These are phyloP conservation scores for Xerus rutilus DNA, from an alignment of 2,797 vertebrate species.

Conservation along the genomic window DNA sequence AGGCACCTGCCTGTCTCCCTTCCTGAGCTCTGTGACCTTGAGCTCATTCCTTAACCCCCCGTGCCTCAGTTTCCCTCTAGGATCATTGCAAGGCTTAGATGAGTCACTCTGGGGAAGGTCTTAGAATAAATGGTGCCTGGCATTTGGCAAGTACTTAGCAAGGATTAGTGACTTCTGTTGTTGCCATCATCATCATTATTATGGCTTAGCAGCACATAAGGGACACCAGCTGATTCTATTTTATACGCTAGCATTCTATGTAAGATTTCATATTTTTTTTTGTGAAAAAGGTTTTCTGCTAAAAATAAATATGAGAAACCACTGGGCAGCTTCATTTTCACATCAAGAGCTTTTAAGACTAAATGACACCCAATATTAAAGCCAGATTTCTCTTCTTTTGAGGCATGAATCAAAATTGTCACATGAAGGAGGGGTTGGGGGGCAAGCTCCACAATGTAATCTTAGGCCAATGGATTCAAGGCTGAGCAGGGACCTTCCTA, in stretches of 20 bases:
- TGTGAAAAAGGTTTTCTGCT: constrained; percentile 61
- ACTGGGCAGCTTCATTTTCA: constrained; percentile 73
- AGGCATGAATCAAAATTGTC: constrained; percentile 35
- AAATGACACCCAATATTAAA: constrained; percentile 66
- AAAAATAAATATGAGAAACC: constrained; percentile 77
- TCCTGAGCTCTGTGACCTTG: constrained; percentile 23
- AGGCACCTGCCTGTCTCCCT: not conserved
- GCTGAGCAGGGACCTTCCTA: not conserved
- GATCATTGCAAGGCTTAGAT: not conserved
- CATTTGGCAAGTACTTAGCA: not conserved
- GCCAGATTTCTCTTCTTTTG: constrained; percentile 54
- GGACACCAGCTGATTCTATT: constrained; percentile 67
- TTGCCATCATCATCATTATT: not conserved
- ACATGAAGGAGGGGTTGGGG: not conserved
- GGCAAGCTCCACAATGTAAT: not conserved
- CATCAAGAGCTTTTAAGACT: constrained; percentile 76
- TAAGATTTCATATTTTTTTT: constrained; percentile 19
- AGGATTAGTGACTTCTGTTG: not conserved
- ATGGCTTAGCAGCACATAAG: not conserved
- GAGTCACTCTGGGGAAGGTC: not conserved
- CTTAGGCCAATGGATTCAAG: not conserved
- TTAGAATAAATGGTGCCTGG: not conserved
- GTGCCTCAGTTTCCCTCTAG: not conserved
- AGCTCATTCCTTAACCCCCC: not conserved
- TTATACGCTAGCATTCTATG: constrained; percentile 43